Evolutionary conservation across 2,113 vertebrate species (phyloP), one percentile per base, ranked within the genome.

Genomic region (Taurulus bubalis): DNA sequence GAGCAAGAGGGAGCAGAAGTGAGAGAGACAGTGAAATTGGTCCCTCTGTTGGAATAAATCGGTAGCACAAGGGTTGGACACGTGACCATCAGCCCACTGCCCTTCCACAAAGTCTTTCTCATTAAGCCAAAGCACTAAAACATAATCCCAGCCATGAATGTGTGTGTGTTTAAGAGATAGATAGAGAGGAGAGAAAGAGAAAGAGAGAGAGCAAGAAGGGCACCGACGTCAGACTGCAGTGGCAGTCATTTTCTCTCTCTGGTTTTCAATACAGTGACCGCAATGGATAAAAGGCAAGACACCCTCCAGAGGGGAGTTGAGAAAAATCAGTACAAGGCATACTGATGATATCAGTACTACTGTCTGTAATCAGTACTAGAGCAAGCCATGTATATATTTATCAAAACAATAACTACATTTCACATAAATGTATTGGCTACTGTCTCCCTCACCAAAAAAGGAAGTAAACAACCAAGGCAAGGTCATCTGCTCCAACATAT

Each of bases 21-120:
- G 77, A 42, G 36, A 80, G 47, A 89, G 66, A 87, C 64, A 81
- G 88, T 81, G 84, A 83, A 89, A 93, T 42, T 93, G 87, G 91
- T 91, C 93, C 93, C 93, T 94, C 93, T 94, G 76, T 92, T 92
- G 94, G 93, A 90, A 45, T 5, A 85, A 68, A 75, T 45, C 2
- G 80, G 91, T 89, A 95, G 72, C 93, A 87, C 93, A 93, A 73
- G 82, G 79, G 66, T 22, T 83, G 38, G 66, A 83, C 75, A 87
- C 26, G 81, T 87, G 86, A 89, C 64, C 60, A 34, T 60, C 62
- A 34, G 72, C 66, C 64, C 75, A 75, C 70, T 38, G 53, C 75
- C 74, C 82, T 73, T 76, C 79, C 65, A 30, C 71, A 30, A 69
- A 65, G 73, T 64, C 77, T 77, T 77, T 84, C 14, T 83, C 88